A percentile compares a stretch with the other conserved stretches of the same genome.
phyloP scores from a whole-genome alignment of 2,888 invertebrate species.

The Danaus chrysippus region DNA sequence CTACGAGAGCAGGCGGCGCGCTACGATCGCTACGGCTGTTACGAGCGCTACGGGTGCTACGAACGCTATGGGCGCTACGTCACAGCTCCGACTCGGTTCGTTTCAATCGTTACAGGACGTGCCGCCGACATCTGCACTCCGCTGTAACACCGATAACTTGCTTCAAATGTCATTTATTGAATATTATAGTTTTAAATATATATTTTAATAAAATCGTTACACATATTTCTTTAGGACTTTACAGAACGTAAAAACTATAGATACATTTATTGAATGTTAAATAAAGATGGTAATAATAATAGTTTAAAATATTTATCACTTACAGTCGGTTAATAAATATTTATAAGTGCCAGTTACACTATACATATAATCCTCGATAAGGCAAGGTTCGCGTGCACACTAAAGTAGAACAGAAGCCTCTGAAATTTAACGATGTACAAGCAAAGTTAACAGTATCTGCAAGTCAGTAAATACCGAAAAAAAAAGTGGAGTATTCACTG shows the following conservation, averaged over 20 bases:
- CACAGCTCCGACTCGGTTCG: constrained; percentile 58
- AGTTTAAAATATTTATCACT: too few species aligned
- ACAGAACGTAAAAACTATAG: too few species aligned
- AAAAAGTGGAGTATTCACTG: constrained; percentile 36
- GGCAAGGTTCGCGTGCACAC: too few species aligned
- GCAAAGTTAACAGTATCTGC: constrained; percentile 2
- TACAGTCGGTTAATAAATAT: not conserved
- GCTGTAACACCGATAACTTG: constrained; percentile 56
- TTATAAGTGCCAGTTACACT: not conserved
- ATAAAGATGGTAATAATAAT: too few species aligned
- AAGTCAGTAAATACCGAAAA: constrained; percentile 22
- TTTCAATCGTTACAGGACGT: constrained; percentile 70
- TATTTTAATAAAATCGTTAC: not conserved
- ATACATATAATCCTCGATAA: too few species aligned
- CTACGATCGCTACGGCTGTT: constrained; percentile 31
- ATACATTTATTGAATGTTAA: too few species aligned
- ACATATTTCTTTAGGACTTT: not conserved
- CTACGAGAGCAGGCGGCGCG: constrained; percentile 35
- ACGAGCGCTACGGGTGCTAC: constrained; percentile 4
- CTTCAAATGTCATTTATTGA: constrained; percentile 40
- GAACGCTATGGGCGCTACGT: constrained; percentile 7
- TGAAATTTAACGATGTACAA: not conserved
- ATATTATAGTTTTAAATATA: constrained; percentile 12
- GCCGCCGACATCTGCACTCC: constrained; percentile 64
- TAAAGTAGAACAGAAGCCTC: constrained; percentile 1